Percentiles rank a stretch among this genome's conserved stretches.
Evolutionary conservation across 2,888 invertebrate genomes (phyloP).

Genomic region (Torymus tubicola): DNA sequence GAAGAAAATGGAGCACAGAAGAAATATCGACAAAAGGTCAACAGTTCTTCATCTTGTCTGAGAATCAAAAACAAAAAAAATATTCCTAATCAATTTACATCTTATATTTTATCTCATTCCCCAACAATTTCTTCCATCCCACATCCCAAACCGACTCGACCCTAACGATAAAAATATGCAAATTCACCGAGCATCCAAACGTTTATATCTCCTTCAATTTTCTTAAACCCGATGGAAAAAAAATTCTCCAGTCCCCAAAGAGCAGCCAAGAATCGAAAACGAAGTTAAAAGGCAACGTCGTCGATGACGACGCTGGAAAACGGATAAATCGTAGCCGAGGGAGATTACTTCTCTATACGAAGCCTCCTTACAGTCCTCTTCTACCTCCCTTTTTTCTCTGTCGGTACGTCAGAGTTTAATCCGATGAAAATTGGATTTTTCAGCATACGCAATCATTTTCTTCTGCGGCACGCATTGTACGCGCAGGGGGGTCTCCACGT

Average conservation of each 20-base stretch:
- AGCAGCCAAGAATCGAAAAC: background rate
- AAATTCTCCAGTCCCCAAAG: background rate
- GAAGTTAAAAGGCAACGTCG: slow-evolving; percentile 5
- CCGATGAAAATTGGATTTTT: slow-evolving; percentile 57
- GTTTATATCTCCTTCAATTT: no score
- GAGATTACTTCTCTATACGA: slow-evolving; percentile 41
- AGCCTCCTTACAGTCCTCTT: slow-evolving; percentile 34
- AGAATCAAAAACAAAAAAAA: no score
- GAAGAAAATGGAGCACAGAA: no score
- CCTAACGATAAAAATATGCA: slow-evolving; percentile 19
- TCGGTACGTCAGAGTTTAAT: slow-evolving; percentile 51
- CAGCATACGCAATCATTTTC: slow-evolving; percentile 21
- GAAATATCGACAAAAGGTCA: no score
- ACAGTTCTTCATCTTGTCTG: no score
- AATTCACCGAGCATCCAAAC: slow-evolving; percentile 14
- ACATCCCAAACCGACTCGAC: no score
- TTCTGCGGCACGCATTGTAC: background rate
- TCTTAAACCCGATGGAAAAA: background rate
- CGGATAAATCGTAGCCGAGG: slow-evolving; percentile 45
- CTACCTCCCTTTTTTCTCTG: background rate
- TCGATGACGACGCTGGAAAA: slow-evolving; percentile 35
- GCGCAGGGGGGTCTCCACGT: no score
- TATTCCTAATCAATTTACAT: no score
- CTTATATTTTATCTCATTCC: no score
- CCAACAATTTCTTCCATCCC: no score